A percentile compares a stretch with the other conserved stretches of the same genome.
phyloP scores from a whole-genome alignment of 2,113 vertebrate genomes.

The Jacana jacana region DNA sequence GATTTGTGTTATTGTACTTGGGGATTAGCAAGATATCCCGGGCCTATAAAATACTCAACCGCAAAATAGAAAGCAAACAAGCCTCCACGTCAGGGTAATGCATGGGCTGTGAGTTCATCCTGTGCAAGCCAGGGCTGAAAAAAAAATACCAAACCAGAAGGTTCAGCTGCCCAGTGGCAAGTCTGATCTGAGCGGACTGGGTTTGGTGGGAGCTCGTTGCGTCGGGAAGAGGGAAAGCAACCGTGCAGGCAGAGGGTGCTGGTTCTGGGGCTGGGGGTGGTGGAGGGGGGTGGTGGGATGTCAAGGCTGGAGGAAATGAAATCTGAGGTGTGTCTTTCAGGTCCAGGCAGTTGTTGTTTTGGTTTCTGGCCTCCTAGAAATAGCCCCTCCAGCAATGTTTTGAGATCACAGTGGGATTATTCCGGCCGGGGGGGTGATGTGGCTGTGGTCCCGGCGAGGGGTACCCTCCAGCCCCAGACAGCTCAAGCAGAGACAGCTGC shows the following conservation, averaged over 20 bases:
- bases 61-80: background rate
- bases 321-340: background rate
- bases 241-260: too few relatives aligned
- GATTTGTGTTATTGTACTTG: background rate
- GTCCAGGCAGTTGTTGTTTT: conserved; percentile 17
- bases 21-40: background rate
- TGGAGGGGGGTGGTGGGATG: too few relatives aligned
- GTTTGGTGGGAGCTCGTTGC: background rate
- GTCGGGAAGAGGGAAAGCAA: background rate
- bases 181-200: background rate
- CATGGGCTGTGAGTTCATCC: background rate
- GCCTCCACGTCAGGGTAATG: background rate
- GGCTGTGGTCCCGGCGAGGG: background rate
- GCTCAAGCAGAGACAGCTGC: background rate
- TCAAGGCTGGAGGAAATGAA: background rate
- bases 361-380: background rate
- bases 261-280: too few relatives aligned
- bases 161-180: background rate
- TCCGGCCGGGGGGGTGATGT: background rate
- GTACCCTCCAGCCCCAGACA: background rate
- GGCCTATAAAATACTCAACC: background rate
- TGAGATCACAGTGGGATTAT: background rate
- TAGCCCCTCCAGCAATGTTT: background rate
- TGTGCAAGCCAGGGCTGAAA: accelerated
- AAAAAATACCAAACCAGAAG: too few relatives aligned